These are phyloP conservation scores for Notarius quadriscutis DNA, from an alignment of 2,113 vertebrate species.

Conservation along the genomic window DNA sequence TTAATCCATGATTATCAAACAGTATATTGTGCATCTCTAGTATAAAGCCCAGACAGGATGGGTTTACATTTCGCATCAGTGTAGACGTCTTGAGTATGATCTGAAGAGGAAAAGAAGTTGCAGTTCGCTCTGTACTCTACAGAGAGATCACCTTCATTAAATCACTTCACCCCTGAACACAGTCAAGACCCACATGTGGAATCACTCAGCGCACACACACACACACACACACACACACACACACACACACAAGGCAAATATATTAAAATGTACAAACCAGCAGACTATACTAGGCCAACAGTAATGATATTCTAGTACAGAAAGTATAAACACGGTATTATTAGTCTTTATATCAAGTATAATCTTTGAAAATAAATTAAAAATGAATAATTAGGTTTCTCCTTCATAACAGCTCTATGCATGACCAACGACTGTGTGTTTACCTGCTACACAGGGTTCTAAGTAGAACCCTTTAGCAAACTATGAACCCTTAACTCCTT, in stretches of 20 bases:
- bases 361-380: neutral
- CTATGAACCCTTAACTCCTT: neutral
- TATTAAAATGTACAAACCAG: neutral
- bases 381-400: neutral
- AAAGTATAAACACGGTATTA: neutral
- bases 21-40: neutral
- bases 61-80: neutral
- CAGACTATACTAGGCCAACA: neutral
- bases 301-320: neutral
- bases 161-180: conserved; percentile 18
- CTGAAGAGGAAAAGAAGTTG: neutral
- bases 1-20: neutral
- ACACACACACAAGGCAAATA: conserved; percentile 1
- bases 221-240: too few relatives aligned
- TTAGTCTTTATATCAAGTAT: neutral
- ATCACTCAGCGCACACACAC: conserved; percentile 8
- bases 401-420: neutral
- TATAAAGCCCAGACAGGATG: neutral
- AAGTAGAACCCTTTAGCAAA: neutral
- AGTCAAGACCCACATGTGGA: conserved; percentile 11
- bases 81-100: neutral
- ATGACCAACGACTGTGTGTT: neutral
- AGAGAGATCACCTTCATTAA: conserved; percentile 7
- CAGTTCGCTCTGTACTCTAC: neutral
- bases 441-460: neutral